Evolutionary conservation across 2,888 invertebrate genomes (phyloP).

Genomic region (Brenthis ino): DNA sequence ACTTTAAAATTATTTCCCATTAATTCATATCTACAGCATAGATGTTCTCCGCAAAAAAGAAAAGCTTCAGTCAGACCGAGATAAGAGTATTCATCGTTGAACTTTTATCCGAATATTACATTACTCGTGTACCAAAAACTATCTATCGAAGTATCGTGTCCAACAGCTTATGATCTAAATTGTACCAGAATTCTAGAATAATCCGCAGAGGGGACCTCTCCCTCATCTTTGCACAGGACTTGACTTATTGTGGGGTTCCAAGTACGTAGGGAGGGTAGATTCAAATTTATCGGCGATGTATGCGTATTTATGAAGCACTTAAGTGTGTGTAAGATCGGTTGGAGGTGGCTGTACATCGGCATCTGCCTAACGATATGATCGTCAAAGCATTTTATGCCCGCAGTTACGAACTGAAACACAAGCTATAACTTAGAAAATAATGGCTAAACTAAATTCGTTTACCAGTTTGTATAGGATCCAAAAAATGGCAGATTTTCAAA

Average conservation of each 20-base stretch:
- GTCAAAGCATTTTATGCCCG: slow-evolving; percentile 1
- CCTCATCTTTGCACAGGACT: slow-evolving; percentile 38
- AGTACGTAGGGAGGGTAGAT: slow-evolving; percentile 29
- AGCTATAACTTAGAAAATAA: too few species aligned
- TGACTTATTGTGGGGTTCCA: slow-evolving; percentile 36
- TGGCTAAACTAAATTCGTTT: too few species aligned
- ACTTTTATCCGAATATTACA: too few species aligned
- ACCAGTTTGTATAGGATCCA: not conserved
- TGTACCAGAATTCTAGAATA: slow-evolving; percentile 25
- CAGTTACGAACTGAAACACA: too few species aligned
- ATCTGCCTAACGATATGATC: slow-evolving; percentile 18
- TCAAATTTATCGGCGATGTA: slow-evolving; percentile 33
- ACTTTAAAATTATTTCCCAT: too few species aligned
- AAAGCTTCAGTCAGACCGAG: too few species aligned
- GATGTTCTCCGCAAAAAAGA: too few species aligned
- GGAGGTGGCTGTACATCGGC: slow-evolving; percentile 18
- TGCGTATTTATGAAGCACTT: slow-evolving; percentile 40
- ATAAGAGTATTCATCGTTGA: too few species aligned
- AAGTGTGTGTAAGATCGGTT: slow-evolving; percentile 33
- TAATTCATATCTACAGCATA: too few species aligned
- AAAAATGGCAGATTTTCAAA: too few species aligned
- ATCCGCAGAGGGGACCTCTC: slow-evolving; percentile 30
- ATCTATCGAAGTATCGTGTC: too few species aligned
- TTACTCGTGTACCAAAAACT: too few species aligned
- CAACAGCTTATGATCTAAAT: slow-evolving; percentile 9